Base-by-base conservation (phyloP, 1,140 invertebrate genomes). In the Drosophila pectinifera region DNA sequence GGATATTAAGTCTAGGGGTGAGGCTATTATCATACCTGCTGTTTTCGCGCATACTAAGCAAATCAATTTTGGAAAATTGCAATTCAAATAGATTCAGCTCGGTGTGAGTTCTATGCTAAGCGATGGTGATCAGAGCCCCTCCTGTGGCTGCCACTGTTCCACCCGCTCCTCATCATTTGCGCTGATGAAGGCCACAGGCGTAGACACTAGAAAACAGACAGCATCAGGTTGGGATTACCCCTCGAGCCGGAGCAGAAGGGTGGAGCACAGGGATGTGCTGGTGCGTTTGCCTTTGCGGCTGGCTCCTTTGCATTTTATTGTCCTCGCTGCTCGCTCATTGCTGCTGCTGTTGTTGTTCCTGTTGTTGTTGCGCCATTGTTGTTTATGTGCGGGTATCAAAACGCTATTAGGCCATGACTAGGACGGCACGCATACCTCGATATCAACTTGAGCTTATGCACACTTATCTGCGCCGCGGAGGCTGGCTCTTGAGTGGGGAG, bases 311-410 rank as follows among this genome's bases (percentile, higher is more conserved):
- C 83, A 86, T 86, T 86, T 86, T 86, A 86, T 88, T 86, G 83
- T 86, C 83, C 49, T 51, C 28, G 10, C 28, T 51, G 78, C 64
- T 86, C 83, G 81, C 70, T 82, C 82, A 88, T 83, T 86, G 82
- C 73, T 82, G 72, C 79, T 80, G 45, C 82, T 88, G 86, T 88
- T 88, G 82, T 81, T 78, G 55, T 76, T 70, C 45, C 49, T 39
- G 26, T 38, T 68, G 53, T 58, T 80, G 54, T 70, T 80, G 82
- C 43, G 57, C 74, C 79, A 72, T 88, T 86, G 83, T 86, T 86
- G 82, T 86, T 86, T 86, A 86, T 86, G 82, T 86, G 79, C 79
- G 82, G 82, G 83, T 82, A 86, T 89, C 83, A 86, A 86, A 86
- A 83, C 83, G 83, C 83, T 86, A 86, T 86, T 86, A 88, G 80